Conservation (phyloP, 2,797 vertebrate genomes). For the Pseudochromis fuscus region DNA sequence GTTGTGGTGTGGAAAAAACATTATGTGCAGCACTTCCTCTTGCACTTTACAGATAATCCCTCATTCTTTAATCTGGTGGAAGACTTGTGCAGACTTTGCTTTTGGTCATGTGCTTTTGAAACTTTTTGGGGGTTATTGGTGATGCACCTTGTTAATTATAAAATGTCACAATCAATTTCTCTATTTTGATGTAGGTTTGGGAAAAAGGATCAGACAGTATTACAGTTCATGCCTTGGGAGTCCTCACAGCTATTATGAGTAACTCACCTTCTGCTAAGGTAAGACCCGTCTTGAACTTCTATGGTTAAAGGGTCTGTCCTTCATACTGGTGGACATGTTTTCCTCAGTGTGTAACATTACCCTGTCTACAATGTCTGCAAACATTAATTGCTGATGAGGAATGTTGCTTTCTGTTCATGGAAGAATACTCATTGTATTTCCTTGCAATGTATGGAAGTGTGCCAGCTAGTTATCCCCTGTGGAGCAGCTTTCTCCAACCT, state of each 20-base stretch:
- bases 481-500: slow-evolving; percentile 60
- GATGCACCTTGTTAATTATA: neutral
- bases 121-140: neutral
- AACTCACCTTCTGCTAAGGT: slow-evolving; percentile 96
- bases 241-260: slow-evolving; percentile 96
- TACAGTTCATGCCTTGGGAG: slow-evolving; percentile 92
- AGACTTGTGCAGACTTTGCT: slow-evolving; percentile 4
- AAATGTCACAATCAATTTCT: slow-evolving; percentile 21
- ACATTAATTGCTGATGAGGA: slow-evolving; percentile 18
- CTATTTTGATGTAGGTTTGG: slow-evolving; percentile 83
- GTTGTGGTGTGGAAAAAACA: slow-evolving; percentile 24
- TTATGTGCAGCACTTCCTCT: slow-evolving; percentile 26
- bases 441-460: slow-evolving; percentile 60
- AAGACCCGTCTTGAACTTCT: slow-evolving; percentile 42
- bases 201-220: slow-evolving; percentile 89
- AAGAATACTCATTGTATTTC: slow-evolving; percentile 49
- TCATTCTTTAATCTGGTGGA: slow-evolving; percentile 22
- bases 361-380: neutral
- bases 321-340: neutral
- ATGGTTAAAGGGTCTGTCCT: neutral
- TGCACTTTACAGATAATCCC: slow-evolving; percentile 14
- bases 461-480: slow-evolving; percentile 61
- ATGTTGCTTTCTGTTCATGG: slow-evolving; percentile 33
- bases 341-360: neutral
- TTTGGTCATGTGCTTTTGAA: neutral